Evolutionary conservation across 2,888 invertebrate species (phyloP).

Genomic region (Tipula unca): DNA sequence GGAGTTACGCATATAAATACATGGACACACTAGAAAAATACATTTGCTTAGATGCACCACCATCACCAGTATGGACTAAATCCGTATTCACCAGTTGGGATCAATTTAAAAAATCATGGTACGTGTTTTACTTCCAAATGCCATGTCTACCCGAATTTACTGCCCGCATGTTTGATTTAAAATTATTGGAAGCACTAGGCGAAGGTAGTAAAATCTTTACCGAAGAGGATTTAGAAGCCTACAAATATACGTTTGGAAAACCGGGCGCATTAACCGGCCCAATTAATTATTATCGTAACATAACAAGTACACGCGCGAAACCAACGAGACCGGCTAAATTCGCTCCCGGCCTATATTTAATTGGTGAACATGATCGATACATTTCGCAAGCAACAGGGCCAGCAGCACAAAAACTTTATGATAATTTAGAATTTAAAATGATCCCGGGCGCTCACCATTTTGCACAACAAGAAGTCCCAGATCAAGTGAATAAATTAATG

Average conservation of each 20-base stretch:
- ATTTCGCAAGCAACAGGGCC: conserved; percentile 33
- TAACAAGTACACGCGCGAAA: conserved; percentile 29
- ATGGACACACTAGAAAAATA: conserved; percentile 49
- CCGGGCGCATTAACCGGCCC: conserved; percentile 48
- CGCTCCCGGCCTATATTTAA: conserved; percentile 42
- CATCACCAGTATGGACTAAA: conserved; percentile 42
- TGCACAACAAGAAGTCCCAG: conserved; percentile 49
- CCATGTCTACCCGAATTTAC: conserved; percentile 48
- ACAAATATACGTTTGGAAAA: conserved; percentile 50
- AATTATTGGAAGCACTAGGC: conserved; percentile 37
- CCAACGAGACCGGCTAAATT: conserved; percentile 26
- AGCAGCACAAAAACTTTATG: conserved; percentile 34
- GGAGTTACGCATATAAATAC: conserved; percentile 45
- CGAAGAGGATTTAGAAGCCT: conserved; percentile 47
- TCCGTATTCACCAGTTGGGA: conserved; percentile 38
- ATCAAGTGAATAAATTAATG: conserved; percentile 45
- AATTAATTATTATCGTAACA: conserved; percentile 50
- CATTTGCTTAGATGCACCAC: conserved; percentile 48
- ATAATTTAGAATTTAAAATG: conserved; percentile 41
- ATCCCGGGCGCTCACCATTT: conserved; percentile 46
- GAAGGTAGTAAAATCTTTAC: conserved; percentile 33
- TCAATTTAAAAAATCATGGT: conserved; percentile 47
- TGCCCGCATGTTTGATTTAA: conserved; percentile 43
- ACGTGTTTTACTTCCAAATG: conserved; percentile 49
- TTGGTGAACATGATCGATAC: conserved; percentile 44